phyloP scores from a whole-genome alignment of 2,888 invertebrate species.

The Beris morrisii region DNA sequence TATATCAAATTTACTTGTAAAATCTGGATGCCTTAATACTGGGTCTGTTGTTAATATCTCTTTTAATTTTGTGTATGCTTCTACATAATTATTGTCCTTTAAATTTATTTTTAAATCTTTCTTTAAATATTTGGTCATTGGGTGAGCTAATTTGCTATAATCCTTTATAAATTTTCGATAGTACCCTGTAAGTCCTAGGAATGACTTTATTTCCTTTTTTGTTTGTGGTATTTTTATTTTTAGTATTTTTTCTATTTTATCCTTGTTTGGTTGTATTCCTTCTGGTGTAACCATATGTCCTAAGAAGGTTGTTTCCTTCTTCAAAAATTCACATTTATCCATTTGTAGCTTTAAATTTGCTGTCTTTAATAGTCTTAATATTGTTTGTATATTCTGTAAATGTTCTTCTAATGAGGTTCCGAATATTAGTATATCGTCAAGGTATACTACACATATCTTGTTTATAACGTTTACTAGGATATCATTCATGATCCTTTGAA shows the following conservation, averaged over 20 bases:
- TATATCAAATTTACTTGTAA: conserved; percentile 36
- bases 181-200: conserved; percentile 41
- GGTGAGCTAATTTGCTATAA: conserved; percentile 37
- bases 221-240: conserved; percentile 40
- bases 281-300: conserved; percentile 42
- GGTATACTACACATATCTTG: conserved; percentile 10
- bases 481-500: conserved; percentile 42
- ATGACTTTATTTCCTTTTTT: conserved; percentile 40
- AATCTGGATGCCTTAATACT: conserved; percentile 38
- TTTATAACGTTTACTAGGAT: conserved; percentile 5
- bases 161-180: conserved; percentile 42
- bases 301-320: neutral
- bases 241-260: conserved; percentile 27
- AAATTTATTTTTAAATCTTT: conserved; percentile 24
- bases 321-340: too few relatives aligned
- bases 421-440: too few relatives aligned
- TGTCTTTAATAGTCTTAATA: too few relatives aligned
- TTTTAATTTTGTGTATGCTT: conserved; percentile 36
- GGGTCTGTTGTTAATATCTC: conserved; percentile 33
- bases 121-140: conserved; percentile 34
- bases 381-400: too few relatives aligned
- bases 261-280: conserved; percentile 42
- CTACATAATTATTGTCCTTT: conserved; percentile 12
- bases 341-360: too few relatives aligned
- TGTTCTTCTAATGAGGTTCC: too few relatives aligned